These are phyloP conservation scores for Penaeus monodon DNA, from an alignment of 2,888 invertebrate species.

Conservation along the genomic window DNA sequence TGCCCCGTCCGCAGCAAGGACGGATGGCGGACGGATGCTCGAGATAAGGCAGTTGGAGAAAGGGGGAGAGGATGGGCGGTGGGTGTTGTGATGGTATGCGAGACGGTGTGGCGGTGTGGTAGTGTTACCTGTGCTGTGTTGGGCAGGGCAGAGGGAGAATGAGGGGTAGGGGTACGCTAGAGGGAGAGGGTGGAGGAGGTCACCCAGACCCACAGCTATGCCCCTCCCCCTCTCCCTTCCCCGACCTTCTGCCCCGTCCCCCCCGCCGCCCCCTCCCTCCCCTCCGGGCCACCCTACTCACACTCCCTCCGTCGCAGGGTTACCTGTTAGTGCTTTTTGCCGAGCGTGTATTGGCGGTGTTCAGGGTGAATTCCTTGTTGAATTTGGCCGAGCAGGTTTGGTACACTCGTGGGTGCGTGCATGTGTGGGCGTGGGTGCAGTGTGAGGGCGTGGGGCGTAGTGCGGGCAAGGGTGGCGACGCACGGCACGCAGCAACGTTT, in stretches of 20 bases:
- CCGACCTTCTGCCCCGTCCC: not conserved
- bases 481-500: conserved; percentile 31
- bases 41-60: not conserved
- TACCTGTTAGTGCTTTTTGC: conserved; percentile 26
- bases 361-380: no score
- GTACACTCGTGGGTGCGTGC: not conserved
- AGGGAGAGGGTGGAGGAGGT: not conserved
- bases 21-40: no score
- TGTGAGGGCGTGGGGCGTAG: not conserved
- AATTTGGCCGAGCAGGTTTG: not conserved
- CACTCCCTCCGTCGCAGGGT: conserved; percentile 12
- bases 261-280: not conserved
- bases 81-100: conserved; percentile 21
- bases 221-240: not conserved
- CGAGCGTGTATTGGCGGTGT: conserved; percentile 6
- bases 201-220: not conserved
- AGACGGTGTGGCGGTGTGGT: not conserved
- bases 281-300: not conserved
- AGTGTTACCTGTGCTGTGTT: no score
- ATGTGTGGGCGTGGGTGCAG: conserved; percentile 14
- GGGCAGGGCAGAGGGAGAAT: no score
- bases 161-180: no score
- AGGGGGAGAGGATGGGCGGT: not conserved
- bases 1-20: no score
- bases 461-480: conserved; percentile 11